Evolutionary conservation across 2,888 invertebrate species (phyloP).

Genomic region (Cosmorhoe ocellata): DNA sequence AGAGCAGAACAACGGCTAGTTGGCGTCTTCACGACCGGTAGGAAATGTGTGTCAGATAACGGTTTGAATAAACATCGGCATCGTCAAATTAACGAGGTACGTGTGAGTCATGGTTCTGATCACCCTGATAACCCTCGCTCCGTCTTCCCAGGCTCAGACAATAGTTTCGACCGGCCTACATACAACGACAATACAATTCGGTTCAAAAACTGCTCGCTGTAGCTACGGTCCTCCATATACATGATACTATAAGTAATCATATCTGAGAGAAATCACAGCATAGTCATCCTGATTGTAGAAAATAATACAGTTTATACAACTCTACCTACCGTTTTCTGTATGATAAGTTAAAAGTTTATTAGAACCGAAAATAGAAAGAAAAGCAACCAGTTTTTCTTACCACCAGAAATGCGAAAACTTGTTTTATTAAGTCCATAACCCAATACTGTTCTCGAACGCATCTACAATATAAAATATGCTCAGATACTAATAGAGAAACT

Average conservation of each 20-base stretch:
- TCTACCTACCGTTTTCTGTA: too few species aligned
- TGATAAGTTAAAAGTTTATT: too few species aligned
- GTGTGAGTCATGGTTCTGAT: conserved; percentile 48
- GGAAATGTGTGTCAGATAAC: conserved; percentile 73
- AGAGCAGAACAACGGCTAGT: conserved; percentile 65
- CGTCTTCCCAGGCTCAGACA: conserved; percentile 31
- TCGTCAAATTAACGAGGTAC: conserved; percentile 66
- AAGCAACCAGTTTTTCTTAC: too few species aligned
- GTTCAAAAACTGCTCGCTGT: too few species aligned
- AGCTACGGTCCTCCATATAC: too few species aligned
- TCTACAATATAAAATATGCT: conserved; percentile 5
- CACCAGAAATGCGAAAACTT: too few species aligned
- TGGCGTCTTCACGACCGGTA: conserved; percentile 57
- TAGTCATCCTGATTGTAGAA: too few species aligned
- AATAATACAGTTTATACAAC: too few species aligned
- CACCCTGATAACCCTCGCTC: conserved; percentile 32
- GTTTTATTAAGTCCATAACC: background rate
- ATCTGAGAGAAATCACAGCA: too few species aligned
- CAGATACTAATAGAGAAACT: background rate
- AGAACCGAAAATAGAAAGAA: too few species aligned
- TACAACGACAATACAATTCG: background rate
- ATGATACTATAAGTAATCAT: too few species aligned
- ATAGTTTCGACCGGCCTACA: conserved; percentile 10
- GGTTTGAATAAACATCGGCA: conserved; percentile 71
- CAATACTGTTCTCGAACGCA: background rate